Conservation (phyloP, 2,888 invertebrate genomes). For the Gisinianus flammeolus region DNA sequence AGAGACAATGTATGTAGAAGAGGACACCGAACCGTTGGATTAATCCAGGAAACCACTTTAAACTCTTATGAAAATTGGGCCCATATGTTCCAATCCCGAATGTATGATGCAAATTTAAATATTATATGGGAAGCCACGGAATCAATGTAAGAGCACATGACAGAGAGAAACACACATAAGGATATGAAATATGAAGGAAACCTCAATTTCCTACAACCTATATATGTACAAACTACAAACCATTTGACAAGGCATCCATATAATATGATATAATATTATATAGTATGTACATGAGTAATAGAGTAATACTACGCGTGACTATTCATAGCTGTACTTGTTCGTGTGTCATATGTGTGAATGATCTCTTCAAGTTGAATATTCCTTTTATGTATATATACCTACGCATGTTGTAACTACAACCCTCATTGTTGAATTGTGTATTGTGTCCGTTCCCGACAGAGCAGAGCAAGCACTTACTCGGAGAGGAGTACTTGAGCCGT, state of each 20-base stretch:
- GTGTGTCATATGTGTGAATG: conserved; percentile 20
- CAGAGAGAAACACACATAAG: neutral
- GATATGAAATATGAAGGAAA: neutral
- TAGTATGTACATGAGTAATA: neutral
- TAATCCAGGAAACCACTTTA: neutral
- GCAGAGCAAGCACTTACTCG: conserved; percentile 1
- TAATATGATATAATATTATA: neutral
- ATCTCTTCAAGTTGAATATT: conserved; percentile 10
- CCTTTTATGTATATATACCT: neutral
- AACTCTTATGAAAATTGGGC: conserved; percentile 19
- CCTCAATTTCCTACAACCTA: neutral
- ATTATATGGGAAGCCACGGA: neutral
- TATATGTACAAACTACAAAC: too few species aligned
- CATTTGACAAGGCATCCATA: conserved; percentile 4
- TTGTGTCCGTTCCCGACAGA: conserved; percentile 6
- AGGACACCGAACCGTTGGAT: neutral
- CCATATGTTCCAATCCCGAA: conserved; percentile 28
- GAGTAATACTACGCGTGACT: neutral
- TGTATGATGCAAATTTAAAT: conserved; percentile 32
- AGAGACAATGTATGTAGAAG: neutral
- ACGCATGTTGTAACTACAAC: too few species aligned
- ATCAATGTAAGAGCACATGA: conserved; percentile 2
- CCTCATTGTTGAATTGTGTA: too few species aligned
- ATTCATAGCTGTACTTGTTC: neutral
- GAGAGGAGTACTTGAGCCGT: conserved; percentile 1